phyloP scores from a whole-genome alignment of 2,888 invertebrate species.

The Beris chalybata region DNA sequence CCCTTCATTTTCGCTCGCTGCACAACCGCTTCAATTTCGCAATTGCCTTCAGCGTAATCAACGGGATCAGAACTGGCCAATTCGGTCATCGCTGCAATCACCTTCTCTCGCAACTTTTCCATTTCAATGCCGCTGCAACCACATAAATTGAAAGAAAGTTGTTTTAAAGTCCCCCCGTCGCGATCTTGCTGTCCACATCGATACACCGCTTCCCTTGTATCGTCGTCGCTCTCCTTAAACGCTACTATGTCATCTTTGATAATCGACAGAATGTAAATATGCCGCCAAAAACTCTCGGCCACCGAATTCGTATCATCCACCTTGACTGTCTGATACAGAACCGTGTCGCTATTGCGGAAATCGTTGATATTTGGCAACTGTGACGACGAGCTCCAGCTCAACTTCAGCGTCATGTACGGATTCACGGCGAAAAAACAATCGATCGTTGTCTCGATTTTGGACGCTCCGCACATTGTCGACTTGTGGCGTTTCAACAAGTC shows the following conservation, averaged over 20 bases:
- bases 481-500: slow-evolving; percentile 46
- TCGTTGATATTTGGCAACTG: slow-evolving; percentile 46
- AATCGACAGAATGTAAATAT: slow-evolving; percentile 48
- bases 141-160: background rate
- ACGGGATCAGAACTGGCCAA: slow-evolving; percentile 45
- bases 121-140: slow-evolving; percentile 47
- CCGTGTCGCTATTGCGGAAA: slow-evolving; percentile 48
- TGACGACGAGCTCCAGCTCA: slow-evolving; percentile 46
- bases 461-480: slow-evolving; percentile 32
- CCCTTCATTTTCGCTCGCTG: slow-evolving; percentile 46
- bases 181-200: slow-evolving; percentile 47
- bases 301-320: slow-evolving; percentile 45
- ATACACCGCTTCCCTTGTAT: slow-evolving; percentile 46
- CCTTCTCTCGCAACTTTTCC: slow-evolving; percentile 47
- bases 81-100: slow-evolving; percentile 50
- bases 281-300: slow-evolving; percentile 50
- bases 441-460: slow-evolving; percentile 38
- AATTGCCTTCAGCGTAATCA: slow-evolving; percentile 40
- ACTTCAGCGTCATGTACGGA: slow-evolving; percentile 46
- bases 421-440: slow-evolving; percentile 51
- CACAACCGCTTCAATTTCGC: slow-evolving; percentile 52
- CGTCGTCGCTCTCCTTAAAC: slow-evolving; percentile 44
- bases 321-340: slow-evolving; percentile 48
- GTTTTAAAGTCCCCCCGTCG: background rate
- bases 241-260: slow-evolving; percentile 52